Evolutionary conservation across 2,797 vertebrate species (phyloP), one percentile per base, ranked within the genome.

Genomic region (Brachyrhaphis roseni): DNA sequence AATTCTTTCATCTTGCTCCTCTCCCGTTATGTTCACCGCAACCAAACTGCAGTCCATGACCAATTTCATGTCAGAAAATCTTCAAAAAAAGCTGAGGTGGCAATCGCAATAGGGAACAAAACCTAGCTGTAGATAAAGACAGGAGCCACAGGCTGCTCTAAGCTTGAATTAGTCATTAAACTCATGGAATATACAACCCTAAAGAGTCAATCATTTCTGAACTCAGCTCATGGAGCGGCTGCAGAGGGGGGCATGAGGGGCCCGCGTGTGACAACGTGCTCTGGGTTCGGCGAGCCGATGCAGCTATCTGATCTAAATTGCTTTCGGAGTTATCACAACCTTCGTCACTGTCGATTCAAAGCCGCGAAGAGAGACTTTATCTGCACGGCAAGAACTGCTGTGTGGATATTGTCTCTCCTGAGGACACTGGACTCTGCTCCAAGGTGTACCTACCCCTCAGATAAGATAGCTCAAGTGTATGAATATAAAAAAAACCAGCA

Each of bases 401-500:
- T 11, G 74, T 89, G 84, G 83, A 73, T 90, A 83, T 82, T 82
- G 79, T 75, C 72, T 59, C 73, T 80, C 84, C 76, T 43, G 3
- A 71, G 91, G 92, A 86, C 86, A 80, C 85, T 93, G 94, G 92
- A 95, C 95, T 95, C 93, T 95, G 93, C 87, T 87, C 95, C 90
- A 66, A n/a, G 72, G 82, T 87, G 86, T 66, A 85, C 84, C 85
- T 80, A 86, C 74, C 79, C 86, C 88, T n/a, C 41, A 90, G 94
- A 95, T 95, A 95, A 95, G 95, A 94, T 93, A 93, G 83, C 73
- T 46, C 45, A 41, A 66, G 89, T 82, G 34, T 78, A 84, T 83
- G 89, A 93, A 93, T 53, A 53, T 10, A 3, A 39, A 28, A 39
- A 23, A 53, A 51, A 20, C 10, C 10, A 43, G 59, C 23, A n/a